These are phyloP conservation scores for Vulpes lagopus DNA, from an alignment of 2,113 vertebrate species.

Conservation along the genomic window DNA sequence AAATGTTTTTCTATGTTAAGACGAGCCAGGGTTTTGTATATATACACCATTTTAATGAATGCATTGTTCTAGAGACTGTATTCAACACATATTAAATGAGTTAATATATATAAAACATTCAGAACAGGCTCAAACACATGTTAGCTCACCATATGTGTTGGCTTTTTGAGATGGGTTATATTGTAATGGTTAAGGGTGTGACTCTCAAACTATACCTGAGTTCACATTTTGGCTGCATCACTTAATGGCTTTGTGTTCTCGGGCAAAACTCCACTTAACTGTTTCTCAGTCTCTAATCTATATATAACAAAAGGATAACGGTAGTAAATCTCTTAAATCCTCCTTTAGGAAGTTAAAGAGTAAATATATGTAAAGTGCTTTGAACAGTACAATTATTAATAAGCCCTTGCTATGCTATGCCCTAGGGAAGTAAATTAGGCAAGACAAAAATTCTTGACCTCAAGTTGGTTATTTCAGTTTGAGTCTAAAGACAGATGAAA, in stretches of 20 bases:
- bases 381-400: not conserved
- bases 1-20: constrained; percentile 1
- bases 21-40: not conserved
- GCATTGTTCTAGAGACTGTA: not conserved
- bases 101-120: not conserved
- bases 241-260: not conserved
- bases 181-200: not conserved
- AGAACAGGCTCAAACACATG: not conserved
- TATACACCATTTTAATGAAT: constrained; percentile 6
- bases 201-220: not conserved
- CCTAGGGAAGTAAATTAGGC: not conserved
- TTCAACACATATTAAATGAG: not conserved
- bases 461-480: not conserved
- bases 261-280: not conserved
- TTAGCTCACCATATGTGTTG: not conserved
- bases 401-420: not conserved
- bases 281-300: not conserved
- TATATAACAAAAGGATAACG: not conserved
- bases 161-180: not conserved
- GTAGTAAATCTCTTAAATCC: not conserved
- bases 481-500: not conserved
- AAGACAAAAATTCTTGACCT: constrained; percentile 21
- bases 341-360: not conserved
- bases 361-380: not conserved
- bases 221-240: not conserved